Evolutionary conservation across 2,797 vertebrate genomes (phyloP).

Genomic region (Ciconia nigra): DNA sequence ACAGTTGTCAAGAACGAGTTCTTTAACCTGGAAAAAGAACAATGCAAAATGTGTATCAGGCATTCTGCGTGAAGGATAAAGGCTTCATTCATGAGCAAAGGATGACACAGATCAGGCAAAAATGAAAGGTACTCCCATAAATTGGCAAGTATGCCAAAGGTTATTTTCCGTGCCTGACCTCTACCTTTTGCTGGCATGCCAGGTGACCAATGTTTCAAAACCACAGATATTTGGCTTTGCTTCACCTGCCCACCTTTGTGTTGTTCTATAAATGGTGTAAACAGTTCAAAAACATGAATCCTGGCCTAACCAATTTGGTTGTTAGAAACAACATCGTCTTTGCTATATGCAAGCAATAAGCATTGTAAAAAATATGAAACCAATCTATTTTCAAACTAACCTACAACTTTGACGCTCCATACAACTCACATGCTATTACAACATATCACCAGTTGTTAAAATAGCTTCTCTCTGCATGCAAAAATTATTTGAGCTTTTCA

Average conservation of each 20-base stretch:
- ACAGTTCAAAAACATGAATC: background rate
- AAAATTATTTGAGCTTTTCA: background rate
- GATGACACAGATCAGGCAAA: background rate
- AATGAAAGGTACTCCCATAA: background rate
- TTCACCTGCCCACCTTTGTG: background rate
- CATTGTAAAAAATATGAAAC: background rate
- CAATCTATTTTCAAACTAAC: background rate
- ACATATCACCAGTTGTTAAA: background rate
- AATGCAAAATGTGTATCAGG: accelerated
- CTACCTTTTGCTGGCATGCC: background rate
- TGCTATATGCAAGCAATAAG: background rate
- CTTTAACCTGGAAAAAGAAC: conserved; percentile 86
- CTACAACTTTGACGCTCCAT: background rate
- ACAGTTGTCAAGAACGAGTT: conserved; percentile 97
- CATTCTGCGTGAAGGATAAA: accelerated
- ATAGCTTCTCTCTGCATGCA: background rate
- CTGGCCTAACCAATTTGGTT: background rate
- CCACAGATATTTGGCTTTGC: background rate
- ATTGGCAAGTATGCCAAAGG: background rate
- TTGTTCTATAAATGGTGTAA: background rate
- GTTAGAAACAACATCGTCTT: no score
- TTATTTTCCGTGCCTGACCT: background rate
- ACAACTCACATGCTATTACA: background rate
- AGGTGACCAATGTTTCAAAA: background rate
- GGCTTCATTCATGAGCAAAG: background rate